phyloP scores from a whole-genome alignment of 2,888 invertebrate species.

The Automeris io region DNA sequence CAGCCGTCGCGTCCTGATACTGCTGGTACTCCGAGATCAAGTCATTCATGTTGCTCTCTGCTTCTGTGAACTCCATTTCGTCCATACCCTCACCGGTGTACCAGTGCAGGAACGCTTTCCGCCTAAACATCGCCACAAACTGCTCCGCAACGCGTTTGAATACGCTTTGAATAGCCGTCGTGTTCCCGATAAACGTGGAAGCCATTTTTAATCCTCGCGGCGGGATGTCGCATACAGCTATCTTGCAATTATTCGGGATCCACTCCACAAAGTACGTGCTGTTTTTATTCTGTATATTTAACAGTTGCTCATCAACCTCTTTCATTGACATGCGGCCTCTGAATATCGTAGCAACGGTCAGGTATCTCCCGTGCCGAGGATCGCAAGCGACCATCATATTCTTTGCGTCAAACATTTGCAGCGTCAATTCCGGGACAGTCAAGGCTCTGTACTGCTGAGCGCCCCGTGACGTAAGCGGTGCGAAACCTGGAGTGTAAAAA shows the following conservation, averaged over 20 bases:
- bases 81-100: constrained; percentile 96
- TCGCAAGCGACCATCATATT: constrained; percentile 94
- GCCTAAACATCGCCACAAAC: constrained; percentile 94
- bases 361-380: constrained; percentile 91
- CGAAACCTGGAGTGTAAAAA: constrained; percentile 78
- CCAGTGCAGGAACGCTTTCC: constrained; percentile 98
- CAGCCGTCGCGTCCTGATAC: constrained; percentile 80
- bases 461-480: constrained; percentile 86
- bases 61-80: constrained; percentile 94
- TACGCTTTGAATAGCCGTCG: constrained; percentile 90
- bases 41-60: constrained; percentile 90
- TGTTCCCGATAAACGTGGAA: constrained; percentile 91
- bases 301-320: constrained; percentile 88
- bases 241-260: constrained; percentile 88
- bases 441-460: constrained; percentile 92
- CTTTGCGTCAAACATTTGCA: constrained; percentile 80
- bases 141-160: constrained; percentile 92
- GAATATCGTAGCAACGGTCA: constrained; percentile 93
- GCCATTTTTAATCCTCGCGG: constrained; percentile 87
- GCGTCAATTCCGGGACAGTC: constrained; percentile 93
- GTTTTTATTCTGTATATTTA: constrained; percentile 87
- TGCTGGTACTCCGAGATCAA: constrained; percentile 86
- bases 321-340: constrained; percentile 96
- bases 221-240: constrained; percentile 88
- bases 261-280: constrained; percentile 88